A percentile compares a stretch with the other conserved stretches of the same genome.
Conservation (phyloP, 2,888 invertebrate genomes). For the Quadroppia sp. region DNA sequence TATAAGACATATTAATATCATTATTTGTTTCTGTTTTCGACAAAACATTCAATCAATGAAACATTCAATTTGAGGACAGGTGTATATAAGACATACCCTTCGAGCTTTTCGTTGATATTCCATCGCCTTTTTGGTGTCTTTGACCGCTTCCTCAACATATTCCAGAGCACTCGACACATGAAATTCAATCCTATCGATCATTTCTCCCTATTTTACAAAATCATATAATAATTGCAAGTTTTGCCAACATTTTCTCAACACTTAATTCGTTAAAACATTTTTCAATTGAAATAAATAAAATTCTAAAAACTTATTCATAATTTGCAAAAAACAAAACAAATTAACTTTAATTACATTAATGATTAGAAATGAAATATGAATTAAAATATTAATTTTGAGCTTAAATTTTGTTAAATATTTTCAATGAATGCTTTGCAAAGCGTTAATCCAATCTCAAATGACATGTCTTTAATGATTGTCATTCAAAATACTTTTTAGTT, state of each 20-base stretch:
- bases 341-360: too few species aligned
- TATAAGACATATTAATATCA: constrained; percentile 82
- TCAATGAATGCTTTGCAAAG: too few species aligned
- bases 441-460: too few species aligned
- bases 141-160: constrained; percentile 59
- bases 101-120: constrained; percentile 59
- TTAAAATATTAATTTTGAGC: too few species aligned
- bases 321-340: too few species aligned
- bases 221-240: constrained; percentile 98
- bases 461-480: too few species aligned
- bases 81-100: constrained; percentile 43
- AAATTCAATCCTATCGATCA: constrained; percentile 60
- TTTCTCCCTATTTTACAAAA: constrained; percentile 63
- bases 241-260: neutral
- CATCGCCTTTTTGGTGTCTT: constrained; percentile 59
- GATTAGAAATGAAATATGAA: too few species aligned
- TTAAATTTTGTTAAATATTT: too few species aligned
- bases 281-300: neutral
- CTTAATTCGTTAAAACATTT: neutral
- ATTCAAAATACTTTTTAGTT: too few species aligned
- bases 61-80: too few species aligned
- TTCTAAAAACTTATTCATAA: neutral
- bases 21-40: constrained; percentile 76
- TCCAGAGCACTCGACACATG: constrained; percentile 60
- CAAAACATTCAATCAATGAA: neutral